A percentile compares a stretch with the other conserved stretches of the same genome.
These are phyloP conservation scores for Anguilla pacifica DNA, from an alignment of 2,797 vertebrate genomes.

Conservation along the genomic window DNA sequence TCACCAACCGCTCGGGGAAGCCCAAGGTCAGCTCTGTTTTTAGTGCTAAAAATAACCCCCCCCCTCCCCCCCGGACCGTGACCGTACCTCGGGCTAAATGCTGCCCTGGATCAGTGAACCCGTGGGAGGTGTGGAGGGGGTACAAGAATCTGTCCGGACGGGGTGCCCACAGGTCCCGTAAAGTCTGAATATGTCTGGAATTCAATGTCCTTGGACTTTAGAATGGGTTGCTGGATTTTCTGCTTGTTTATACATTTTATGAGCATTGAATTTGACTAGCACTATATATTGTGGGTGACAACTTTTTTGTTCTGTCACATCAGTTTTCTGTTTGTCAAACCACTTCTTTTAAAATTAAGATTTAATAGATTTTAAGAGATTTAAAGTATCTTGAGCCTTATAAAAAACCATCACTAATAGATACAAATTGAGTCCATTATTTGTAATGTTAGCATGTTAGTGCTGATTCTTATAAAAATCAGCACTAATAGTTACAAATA, in stretches of 20 bases:
- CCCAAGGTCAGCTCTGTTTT: constrained; percentile 80
- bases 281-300: neutral
- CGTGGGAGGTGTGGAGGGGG: neutral
- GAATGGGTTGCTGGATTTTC: neutral
- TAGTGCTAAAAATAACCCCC: neutral
- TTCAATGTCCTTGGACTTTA: neutral
- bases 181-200: neutral
- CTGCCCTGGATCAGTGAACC: neutral
- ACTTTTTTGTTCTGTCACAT: neutral
- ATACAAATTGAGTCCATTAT: no score
- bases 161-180: neutral
- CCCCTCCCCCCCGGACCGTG: neutral
- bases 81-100: neutral
- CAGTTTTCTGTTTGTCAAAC: neutral
- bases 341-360: neutral
- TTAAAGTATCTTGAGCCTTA: neutral
- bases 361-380: no score
- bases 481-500: no score
- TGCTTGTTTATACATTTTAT: neutral
- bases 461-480: no score
- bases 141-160: neutral
- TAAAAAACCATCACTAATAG: no score
- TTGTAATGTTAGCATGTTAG: no score
- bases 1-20: constrained; percentile 94
- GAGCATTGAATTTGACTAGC: neutral